Evolutionary conservation across 2,888 invertebrate genomes (phyloP).

Genomic region (Callinectes sapidus): DNA sequence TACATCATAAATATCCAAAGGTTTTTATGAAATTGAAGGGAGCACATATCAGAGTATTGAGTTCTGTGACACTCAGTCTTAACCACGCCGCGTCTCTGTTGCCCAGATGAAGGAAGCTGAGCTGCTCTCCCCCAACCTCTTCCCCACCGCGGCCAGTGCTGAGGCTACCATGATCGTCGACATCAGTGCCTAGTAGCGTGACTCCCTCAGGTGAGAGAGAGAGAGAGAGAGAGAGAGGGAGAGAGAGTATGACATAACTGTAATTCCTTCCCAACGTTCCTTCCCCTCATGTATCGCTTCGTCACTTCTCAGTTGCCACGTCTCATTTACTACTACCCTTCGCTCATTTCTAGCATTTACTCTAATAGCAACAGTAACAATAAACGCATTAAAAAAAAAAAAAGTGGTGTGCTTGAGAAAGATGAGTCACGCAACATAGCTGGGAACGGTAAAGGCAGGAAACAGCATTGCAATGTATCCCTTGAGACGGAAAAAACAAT

Average conservation of each 20-base stretch:
- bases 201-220: neutral
- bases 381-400: neutral
- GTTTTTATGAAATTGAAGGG: no score
- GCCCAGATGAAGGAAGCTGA: neutral
- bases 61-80: neutral
- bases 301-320: neutral
- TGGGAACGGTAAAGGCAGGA: neutral
- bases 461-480: neutral
- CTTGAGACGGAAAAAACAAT: neutral
- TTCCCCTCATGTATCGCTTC: neutral
- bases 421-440: neutral
- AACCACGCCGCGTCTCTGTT: neutral
- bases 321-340: neutral
- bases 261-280: neutral
- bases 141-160: neutral
- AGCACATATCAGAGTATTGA: neutral
- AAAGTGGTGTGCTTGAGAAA: neutral
- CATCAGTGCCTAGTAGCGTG: neutral
- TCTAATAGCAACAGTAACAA: neutral
- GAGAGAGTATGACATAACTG: neutral
- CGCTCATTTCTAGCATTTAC: neutral
- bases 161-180: neutral
- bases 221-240: conserved; percentile 26
- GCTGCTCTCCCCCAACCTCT: neutral
- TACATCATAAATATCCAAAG: no score